A percentile compares a stretch with the other conserved stretches of the same genome.
Evolutionary conservation across 2,797 vertebrate genomes (phyloP).

Genomic region (Silurus lanzhouensis): DNA sequence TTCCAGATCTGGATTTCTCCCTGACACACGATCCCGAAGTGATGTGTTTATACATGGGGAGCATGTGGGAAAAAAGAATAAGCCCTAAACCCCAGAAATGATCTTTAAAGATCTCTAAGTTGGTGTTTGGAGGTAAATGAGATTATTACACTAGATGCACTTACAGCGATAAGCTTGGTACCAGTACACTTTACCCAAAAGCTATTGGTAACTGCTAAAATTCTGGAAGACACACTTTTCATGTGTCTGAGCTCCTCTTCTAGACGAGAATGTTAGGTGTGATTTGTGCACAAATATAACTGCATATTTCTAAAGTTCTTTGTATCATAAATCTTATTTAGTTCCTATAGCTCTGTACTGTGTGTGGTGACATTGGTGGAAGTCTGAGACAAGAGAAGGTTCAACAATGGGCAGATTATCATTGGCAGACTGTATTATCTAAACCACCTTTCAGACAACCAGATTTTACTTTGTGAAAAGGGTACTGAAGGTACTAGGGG

Average conservation of each 20-base stretch:
- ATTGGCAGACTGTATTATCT: background rate
- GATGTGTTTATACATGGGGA: constrained; percentile 43
- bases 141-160: background rate
- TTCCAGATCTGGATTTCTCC: constrained; percentile 41
- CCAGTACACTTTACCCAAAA: background rate
- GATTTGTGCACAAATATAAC: background rate
- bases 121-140: background rate
- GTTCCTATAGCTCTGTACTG: background rate
- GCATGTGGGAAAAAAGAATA: constrained; percentile 17
- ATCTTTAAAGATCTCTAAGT: constrained; percentile 1
- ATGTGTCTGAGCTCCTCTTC: background rate
- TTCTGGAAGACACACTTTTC: background rate
- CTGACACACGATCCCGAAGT: constrained; percentile 37
- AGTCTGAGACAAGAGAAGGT: background rate
- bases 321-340: background rate
- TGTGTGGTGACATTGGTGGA: background rate
- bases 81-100: constrained; percentile 22
- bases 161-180: background rate
- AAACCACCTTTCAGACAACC: background rate
- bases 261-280: background rate
- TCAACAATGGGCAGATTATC: background rate
- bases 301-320: background rate
- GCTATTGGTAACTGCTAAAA: background rate
- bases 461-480: background rate
- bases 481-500: background rate